Percentiles rank a stretch among this genome's conserved stretches.
Evolutionary conservation across 2,888 invertebrate genomes (phyloP).

Genomic region (Ferrisia virgata): DNA sequence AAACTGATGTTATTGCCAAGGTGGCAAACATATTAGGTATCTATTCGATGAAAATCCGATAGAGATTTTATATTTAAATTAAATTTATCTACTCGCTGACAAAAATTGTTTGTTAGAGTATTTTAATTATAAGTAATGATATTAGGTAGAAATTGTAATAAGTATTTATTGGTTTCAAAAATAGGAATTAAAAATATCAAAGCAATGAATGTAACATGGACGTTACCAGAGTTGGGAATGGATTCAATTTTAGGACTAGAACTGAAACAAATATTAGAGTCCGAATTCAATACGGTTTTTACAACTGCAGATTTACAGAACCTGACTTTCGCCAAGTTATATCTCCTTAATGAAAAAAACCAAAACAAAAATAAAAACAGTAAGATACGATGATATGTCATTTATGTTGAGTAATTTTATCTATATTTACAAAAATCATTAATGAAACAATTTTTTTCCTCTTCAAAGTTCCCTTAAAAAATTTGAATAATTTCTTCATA

Average conservation of each 20-base stretch:
- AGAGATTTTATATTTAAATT: too few relatives aligned
- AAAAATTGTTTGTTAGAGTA: too few relatives aligned
- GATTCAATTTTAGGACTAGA: conserved; percentile 97
- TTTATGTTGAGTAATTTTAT: too few relatives aligned
- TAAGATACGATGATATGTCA: too few relatives aligned
- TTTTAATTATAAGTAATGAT: background rate
- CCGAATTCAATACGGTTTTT: conserved; percentile 81
- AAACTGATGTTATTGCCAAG: conserved; percentile 66
- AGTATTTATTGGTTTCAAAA: too few relatives aligned
- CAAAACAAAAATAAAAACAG: too few relatives aligned
- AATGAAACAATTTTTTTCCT: too few relatives aligned
- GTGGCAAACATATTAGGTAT: conserved; percentile 62
- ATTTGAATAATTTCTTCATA: too few relatives aligned
- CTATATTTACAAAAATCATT: too few relatives aligned
- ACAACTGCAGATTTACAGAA: conserved; percentile 80
- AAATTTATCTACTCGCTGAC: background rate
- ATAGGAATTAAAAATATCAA: conserved; percentile 63
- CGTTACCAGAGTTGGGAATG: conserved; percentile 88
- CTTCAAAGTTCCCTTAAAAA: too few relatives aligned
- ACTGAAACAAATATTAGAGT: conserved; percentile 85
- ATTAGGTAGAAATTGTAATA: too few relatives aligned
- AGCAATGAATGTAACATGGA: conserved; percentile 66
- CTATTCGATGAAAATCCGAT: background rate
- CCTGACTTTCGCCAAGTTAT: conserved; percentile 68
- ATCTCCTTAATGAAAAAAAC: conserved; percentile 52